These are phyloP conservation scores for Brachionus sp. DNA, from an alignment of 1,140 invertebrate genomes.

Conservation along the genomic window DNA sequence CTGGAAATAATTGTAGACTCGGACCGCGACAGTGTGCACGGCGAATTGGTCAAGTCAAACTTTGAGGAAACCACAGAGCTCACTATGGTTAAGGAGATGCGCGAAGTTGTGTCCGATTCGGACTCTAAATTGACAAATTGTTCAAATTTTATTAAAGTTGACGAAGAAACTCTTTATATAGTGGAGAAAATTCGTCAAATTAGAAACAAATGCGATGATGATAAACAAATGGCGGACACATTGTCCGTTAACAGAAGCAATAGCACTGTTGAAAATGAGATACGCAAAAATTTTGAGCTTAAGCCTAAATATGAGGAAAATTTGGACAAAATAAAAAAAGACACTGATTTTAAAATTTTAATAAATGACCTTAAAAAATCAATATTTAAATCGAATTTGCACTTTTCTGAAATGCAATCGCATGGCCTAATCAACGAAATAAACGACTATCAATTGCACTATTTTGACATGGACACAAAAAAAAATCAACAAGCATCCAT, in stretches of 20 bases:
- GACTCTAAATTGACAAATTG: background rate
- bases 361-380: conserved; percentile 28
- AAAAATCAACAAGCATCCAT: background rate
- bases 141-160: background rate
- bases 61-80: conserved; percentile 6
- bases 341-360: background rate
- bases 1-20: conserved; percentile 4
- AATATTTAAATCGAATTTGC: conserved; percentile 22
- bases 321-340: background rate
- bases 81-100: conserved; percentile 26
- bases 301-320: conserved; percentile 13
- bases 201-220: background rate
- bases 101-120: background rate
- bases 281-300: conserved; percentile 43
- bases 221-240: background rate
- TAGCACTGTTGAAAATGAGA: conserved; percentile 4
- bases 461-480: background rate
- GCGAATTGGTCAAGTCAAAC: background rate
- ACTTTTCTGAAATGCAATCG: background rate
- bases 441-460: conserved; percentile 45
- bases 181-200: conserved; percentile 28
- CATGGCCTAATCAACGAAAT: conserved; percentile 26
- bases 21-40: background rate
- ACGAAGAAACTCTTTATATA: conserved; percentile 39
- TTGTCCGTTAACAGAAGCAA: background rate